Evolutionary conservation across 2,797 vertebrate species (phyloP).

Genomic region (Scarus forsteni): DNA sequence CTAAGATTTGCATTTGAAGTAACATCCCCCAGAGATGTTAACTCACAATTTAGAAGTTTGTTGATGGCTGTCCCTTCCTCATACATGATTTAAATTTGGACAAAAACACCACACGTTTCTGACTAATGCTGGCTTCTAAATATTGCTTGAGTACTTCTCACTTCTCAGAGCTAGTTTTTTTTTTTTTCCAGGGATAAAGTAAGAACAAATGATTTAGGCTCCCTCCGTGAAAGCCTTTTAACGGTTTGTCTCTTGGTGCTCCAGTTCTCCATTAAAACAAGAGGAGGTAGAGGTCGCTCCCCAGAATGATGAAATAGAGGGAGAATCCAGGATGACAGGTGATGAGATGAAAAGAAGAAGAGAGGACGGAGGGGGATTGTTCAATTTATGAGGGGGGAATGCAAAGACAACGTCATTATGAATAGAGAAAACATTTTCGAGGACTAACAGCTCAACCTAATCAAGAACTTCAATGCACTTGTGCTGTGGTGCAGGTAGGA

Average conservation of each 20-base stretch:
- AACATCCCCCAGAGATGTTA: neutral
- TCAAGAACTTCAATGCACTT: slow-evolving; percentile 24
- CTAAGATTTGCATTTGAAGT: no score
- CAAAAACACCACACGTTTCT: neutral
- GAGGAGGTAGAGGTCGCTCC: slow-evolving; percentile 19
- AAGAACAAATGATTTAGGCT: slow-evolving; percentile 27
- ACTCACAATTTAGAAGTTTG: slow-evolving; percentile 12
- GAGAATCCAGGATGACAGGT: slow-evolving; percentile 19
- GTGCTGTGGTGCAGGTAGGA: slow-evolving; percentile 10
- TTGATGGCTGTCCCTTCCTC: neutral
- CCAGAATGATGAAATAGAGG: slow-evolving; percentile 27
- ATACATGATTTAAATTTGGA: neutral
- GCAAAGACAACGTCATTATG: neutral
- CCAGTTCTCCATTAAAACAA: slow-evolving; percentile 52
- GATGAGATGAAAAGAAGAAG: slow-evolving; percentile 31
- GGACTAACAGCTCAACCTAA: slow-evolving; percentile 5
- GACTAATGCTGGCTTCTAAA: no score
- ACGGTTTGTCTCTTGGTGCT: slow-evolving; percentile 51
- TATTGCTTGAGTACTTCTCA: neutral
- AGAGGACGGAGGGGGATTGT: slow-evolving; percentile 5
- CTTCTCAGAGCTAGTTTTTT: slow-evolving; percentile 7
- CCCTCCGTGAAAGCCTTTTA: slow-evolving; percentile 51
- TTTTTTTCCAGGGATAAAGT: slow-evolving; percentile 5
- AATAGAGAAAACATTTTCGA: slow-evolving; percentile 9
- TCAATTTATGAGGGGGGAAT: neutral